Evolutionary conservation across 2,113 vertebrate genomes (phyloP).

Genomic region (Mus spicilegus): DNA sequence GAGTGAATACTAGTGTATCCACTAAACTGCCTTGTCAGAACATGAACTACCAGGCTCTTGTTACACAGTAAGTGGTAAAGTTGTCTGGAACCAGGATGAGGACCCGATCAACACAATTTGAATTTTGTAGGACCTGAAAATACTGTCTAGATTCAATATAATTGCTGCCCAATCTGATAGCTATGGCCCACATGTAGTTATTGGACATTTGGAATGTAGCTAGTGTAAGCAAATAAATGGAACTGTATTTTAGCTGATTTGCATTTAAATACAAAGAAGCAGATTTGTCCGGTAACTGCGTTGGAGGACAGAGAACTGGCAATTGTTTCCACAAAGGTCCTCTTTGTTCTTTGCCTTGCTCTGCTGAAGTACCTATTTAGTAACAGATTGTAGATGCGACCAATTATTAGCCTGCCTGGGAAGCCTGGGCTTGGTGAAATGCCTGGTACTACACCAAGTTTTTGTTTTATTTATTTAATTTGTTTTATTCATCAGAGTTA

Average conservation of each 20-base stretch:
- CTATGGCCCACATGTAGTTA: not conserved
- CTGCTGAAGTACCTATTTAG: not conserved
- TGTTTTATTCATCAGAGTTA: conserved; percentile 23
- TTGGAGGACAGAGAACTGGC: not conserved
- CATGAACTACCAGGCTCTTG: not conserved
- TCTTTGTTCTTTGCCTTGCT: not conserved
- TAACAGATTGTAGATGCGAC: not conserved
- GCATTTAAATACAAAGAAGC: conserved; percentile 16
- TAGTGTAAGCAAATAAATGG: not conserved
- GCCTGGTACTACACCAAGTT: not conserved
- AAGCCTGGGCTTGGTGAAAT: not conserved
- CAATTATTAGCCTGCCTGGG: not conserved
- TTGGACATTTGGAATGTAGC: not conserved
- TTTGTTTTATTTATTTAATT: not conserved
- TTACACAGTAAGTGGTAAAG: not conserved
- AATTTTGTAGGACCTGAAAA: not conserved
- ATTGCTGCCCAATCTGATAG: not conserved
- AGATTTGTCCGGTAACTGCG: not conserved
- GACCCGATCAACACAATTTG: not conserved
- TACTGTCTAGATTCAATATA: not conserved
- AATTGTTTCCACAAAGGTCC: not conserved
- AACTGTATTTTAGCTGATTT: conserved; percentile 26
- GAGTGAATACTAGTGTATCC: not conserved
- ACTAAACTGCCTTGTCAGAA: not conserved
- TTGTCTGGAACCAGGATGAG: not conserved